These are phyloP conservation scores for Leuciscus idus DNA, from an alignment of 2,113 vertebrate species.

Conservation along the genomic window DNA sequence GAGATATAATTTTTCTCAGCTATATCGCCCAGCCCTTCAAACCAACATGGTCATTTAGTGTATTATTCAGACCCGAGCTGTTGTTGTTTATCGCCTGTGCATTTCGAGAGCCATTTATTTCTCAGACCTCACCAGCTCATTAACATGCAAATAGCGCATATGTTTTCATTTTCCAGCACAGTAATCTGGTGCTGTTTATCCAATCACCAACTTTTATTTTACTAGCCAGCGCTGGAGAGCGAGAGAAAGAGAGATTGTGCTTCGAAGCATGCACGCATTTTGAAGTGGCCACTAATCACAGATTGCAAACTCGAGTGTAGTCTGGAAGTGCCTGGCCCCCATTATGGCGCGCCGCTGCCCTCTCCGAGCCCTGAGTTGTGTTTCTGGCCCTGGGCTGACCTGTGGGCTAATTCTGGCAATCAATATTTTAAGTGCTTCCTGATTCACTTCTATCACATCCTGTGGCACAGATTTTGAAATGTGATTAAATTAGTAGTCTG, in stretches of 20 bases:
- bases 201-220: conserved; percentile 71
- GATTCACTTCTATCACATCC: conserved; percentile 61
- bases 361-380: conserved; percentile 54
- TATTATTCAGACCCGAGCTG: conserved; percentile 50
- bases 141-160: conserved; percentile 80
- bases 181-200: conserved; percentile 74
- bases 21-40: neutral
- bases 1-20: neutral
- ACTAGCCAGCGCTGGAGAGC: conserved; percentile 41
- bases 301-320: conserved; percentile 63
- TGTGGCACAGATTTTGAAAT: conserved; percentile 53
- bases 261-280: conserved; percentile 59
- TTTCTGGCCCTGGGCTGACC: conserved; percentile 58
- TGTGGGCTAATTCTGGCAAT: conserved; percentile 61
- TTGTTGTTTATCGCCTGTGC: conserved; percentile 57
- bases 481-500: conserved; percentile 57
- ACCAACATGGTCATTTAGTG: neutral
- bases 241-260: conserved; percentile 46
- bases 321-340: conserved; percentile 59
- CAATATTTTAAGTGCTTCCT: conserved; percentile 63
- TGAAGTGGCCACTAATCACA: conserved; percentile 62
- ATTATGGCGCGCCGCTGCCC: conserved; percentile 55
- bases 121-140: conserved; percentile 70
- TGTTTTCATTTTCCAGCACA: conserved; percentile 76
- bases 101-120: conserved; percentile 70